A percentile compares a stretch with the other conserved stretches of the same genome.
phyloP scores from a whole-genome alignment of 2,113 vertebrate species.

The Corvus cornix region DNA sequence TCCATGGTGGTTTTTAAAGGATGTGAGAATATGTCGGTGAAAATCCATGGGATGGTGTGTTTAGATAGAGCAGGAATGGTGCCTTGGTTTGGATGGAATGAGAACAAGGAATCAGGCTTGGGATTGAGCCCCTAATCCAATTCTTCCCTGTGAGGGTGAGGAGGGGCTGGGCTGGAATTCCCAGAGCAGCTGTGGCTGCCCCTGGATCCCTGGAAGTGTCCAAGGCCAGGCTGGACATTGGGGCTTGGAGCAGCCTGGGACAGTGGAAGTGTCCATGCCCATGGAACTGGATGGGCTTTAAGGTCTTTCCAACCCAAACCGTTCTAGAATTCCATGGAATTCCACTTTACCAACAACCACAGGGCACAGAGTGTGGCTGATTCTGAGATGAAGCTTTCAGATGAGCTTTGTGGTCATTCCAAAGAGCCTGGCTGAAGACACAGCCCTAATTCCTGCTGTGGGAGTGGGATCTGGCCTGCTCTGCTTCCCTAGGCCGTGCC shows the following conservation, averaged over 20 bases:
- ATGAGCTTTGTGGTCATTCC: background rate
- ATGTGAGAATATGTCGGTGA: background rate
- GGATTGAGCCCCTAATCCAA: background rate
- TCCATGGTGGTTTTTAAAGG: background rate
- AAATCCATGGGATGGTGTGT: background rate
- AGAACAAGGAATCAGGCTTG: background rate
- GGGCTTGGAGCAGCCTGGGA: background rate
- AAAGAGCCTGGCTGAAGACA: background rate
- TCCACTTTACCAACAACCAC: background rate
- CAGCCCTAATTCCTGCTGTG: background rate
- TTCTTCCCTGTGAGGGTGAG: background rate
- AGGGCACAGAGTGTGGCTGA: rapidly evolving
- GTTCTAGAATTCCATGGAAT: background rate
- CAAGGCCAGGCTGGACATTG: background rate
- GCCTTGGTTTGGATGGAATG: background rate
- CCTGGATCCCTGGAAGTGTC: background rate
- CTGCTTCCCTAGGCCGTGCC: background rate
- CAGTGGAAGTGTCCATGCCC: background rate
- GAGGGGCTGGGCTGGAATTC: background rate
- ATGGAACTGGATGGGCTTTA: background rate
- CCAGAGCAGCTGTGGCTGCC: background rate
- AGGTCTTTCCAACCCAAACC: background rate
- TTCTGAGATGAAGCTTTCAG: background rate
- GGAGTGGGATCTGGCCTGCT: background rate
- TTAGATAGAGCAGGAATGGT: background rate